These are phyloP conservation scores for Adineta ricciae DNA, from an alignment of 2,888 invertebrate genomes.

Conservation along the genomic window DNA sequence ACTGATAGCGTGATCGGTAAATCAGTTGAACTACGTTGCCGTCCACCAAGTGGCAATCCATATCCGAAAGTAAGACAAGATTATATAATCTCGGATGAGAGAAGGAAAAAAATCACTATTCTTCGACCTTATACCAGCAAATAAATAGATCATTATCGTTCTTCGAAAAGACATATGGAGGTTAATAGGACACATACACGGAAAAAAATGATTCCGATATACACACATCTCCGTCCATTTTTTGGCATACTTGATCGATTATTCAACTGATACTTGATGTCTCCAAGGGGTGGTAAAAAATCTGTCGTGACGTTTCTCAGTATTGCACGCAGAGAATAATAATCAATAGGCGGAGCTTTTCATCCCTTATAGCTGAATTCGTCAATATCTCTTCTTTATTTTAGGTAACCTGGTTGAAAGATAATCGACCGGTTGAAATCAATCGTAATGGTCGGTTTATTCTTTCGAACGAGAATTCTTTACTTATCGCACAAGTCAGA, in stretches of 20 bases:
- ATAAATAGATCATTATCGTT: slow-evolving; percentile 1
- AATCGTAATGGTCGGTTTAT: slow-evolving; percentile 22
- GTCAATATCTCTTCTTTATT: neutral
- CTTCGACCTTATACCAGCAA: neutral
- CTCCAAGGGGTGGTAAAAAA: neutral
- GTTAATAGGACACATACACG: too few relatives aligned
- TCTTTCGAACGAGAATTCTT: slow-evolving; percentile 25
- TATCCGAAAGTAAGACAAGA: slow-evolving; percentile 22
- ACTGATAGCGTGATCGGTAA: slow-evolving; percentile 22
- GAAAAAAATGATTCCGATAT: too few relatives aligned
- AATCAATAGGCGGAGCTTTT: too few relatives aligned
- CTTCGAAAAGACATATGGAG: neutral
- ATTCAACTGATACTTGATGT: neutral
- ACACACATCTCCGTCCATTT: too few relatives aligned
- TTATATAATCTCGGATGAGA: too few relatives aligned
- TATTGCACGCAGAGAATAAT: neutral
- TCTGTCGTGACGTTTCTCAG: neutral
- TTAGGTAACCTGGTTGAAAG: slow-evolving; percentile 26
- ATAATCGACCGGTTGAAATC: slow-evolving; percentile 25
- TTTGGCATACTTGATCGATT: neutral
- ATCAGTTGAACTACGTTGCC: slow-evolving; percentile 26
- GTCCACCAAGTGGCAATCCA: slow-evolving; percentile 30
- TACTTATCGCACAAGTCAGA: slow-evolving; percentile 26
- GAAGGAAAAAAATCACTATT: too few relatives aligned
- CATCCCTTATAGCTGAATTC: too few relatives aligned